Percentiles rank a stretch among this genome's conserved stretches.
phyloP scores from a whole-genome alignment of 1,140 invertebrate genomes.

The Hormaphis cornu region DNA sequence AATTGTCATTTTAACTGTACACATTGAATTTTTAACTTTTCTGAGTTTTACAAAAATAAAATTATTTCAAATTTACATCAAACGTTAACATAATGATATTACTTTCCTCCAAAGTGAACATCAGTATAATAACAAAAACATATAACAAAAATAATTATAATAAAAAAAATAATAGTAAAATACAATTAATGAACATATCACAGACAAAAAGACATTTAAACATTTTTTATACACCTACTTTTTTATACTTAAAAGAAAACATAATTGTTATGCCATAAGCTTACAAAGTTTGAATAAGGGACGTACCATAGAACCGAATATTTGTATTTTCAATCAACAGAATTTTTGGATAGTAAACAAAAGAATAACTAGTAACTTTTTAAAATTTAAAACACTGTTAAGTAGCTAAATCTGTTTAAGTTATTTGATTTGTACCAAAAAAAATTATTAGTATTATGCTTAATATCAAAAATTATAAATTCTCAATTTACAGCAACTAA shows the following conservation, averaged over 20 bases:
- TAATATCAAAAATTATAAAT: not conserved
- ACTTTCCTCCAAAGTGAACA: conserved; percentile 32
- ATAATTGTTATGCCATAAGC: not conserved
- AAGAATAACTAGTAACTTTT: conserved; percentile 15
- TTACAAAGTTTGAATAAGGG: not conserved
- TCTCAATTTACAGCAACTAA: not conserved
- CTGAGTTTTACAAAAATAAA: conserved; percentile 27
- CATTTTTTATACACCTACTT: conserved; percentile 21
- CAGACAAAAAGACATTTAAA: conserved; percentile 32
- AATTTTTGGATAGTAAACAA: not conserved
- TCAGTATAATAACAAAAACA: conserved; percentile 31
- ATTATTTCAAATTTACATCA: conserved; percentile 29
- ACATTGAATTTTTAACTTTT: conserved; percentile 1
- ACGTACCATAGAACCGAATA: no score
- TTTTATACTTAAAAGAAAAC: conserved; percentile 8
- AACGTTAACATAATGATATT: conserved; percentile 32
- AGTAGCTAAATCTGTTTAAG: conserved; percentile 1
- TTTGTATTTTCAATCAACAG: not conserved
- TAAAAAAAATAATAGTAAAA: conserved; percentile 15
- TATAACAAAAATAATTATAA: conserved; percentile 24
- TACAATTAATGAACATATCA: conserved; percentile 31
- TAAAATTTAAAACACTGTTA: conserved; percentile 3
- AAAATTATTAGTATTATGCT: conserved; percentile 11
- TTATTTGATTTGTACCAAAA: not conserved
- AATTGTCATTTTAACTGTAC: not conserved